Evolutionary conservation across 2,888 invertebrate genomes (phyloP).

Genomic region (Mycogona germanica): DNA sequence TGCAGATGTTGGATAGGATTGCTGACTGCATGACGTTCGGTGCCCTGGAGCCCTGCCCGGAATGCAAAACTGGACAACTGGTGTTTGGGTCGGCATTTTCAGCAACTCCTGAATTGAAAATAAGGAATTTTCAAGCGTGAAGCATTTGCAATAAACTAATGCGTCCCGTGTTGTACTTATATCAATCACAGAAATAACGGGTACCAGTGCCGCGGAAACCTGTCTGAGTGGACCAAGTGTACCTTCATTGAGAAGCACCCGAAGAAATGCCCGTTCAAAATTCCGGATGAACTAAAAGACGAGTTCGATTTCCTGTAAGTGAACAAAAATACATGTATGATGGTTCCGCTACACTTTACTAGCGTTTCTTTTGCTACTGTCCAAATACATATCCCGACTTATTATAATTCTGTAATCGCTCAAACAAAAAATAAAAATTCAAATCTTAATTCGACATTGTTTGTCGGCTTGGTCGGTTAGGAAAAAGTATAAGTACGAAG

Average conservation of each 20-base stretch:
- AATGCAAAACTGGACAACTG: slow-evolving; percentile 61
- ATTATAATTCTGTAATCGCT: background rate
- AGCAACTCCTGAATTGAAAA: background rate
- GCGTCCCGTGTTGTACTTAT: slow-evolving; percentile 19
- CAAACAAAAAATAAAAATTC: no score
- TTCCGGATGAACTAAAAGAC: slow-evolving; percentile 50
- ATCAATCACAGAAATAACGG: slow-evolving; percentile 41
- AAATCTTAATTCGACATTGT: no score
- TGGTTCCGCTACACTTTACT: no score
- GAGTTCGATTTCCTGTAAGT: slow-evolving; percentile 43
- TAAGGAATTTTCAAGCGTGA: no score
- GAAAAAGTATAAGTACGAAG: slow-evolving; percentile 36
- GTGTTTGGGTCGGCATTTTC: slow-evolving; percentile 31
- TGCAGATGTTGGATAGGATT: slow-evolving; percentile 58
- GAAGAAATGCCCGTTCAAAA: slow-evolving; percentile 50
- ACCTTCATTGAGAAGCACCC: slow-evolving; percentile 57
- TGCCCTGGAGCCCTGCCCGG: slow-evolving; percentile 56
- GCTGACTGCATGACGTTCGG: slow-evolving; percentile 86
- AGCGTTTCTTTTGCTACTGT: background rate
- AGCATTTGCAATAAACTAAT: no score
- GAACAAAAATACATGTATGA: background rate
- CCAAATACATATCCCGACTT: background rate
- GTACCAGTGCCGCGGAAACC: slow-evolving; percentile 70
- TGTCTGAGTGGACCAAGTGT: slow-evolving; percentile 87
- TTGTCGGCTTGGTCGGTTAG: no score